Conservation (phyloP, 2,888 invertebrate genomes). For the Scaptodrosophila latifasciaeformis region DNA sequence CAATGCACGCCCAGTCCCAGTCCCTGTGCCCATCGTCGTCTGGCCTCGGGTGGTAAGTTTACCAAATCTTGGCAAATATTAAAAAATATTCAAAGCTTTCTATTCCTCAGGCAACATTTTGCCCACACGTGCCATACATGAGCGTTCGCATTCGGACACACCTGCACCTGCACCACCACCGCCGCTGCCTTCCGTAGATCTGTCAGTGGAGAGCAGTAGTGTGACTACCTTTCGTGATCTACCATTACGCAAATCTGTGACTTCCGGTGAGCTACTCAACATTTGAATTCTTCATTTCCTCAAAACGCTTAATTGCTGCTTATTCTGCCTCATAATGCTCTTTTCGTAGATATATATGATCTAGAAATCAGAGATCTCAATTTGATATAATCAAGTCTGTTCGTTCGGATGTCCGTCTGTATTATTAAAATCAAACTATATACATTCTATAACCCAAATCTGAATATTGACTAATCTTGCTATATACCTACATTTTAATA, state of each 20-base stretch:
- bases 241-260: constrained; percentile 88
- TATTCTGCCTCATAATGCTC: no score
- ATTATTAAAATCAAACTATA: no score
- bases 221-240: constrained; percentile 94
- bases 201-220: constrained; percentile 96
- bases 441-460: no score
- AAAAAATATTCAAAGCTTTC: neutral
- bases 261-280: constrained; percentile 79
- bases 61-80: constrained; percentile 6
- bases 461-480: no score
- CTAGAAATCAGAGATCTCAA: no score
- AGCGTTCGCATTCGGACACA: constrained; percentile 92
- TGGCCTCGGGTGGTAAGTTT: constrained; percentile 77
- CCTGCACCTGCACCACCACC: constrained; percentile 79
- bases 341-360: no score
- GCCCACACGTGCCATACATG: constrained; percentile 80
- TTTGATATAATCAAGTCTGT: no score
- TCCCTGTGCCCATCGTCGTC: constrained; percentile 78
- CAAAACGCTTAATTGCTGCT: no score
- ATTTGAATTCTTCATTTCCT: no score
- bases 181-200: constrained; percentile 88
- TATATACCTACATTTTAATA: no score
- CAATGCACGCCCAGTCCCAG: constrained; percentile 74
- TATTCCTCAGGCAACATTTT: constrained; percentile 51
- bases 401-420: no score